Evolutionary conservation across 2,888 invertebrate genomes (phyloP).

Genomic region (Parthenolecanium corni): DNA sequence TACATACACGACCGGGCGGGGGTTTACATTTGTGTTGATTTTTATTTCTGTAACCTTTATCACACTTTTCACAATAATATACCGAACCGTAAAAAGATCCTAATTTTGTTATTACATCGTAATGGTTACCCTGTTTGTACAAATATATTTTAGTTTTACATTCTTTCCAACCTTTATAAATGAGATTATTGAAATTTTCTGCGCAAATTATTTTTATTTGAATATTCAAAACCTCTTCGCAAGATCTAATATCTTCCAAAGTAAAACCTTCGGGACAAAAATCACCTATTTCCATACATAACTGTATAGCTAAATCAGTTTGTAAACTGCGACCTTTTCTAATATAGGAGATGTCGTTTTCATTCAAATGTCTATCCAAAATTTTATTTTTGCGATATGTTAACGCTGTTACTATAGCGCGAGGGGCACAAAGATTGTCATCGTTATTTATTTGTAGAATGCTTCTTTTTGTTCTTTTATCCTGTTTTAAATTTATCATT

Average conservation of each 20-base stretch:
- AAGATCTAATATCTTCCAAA: constrained; percentile 18
- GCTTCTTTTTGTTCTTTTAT: constrained; percentile 8
- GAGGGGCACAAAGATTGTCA: constrained; percentile 15
- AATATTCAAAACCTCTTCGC: constrained; percentile 13
- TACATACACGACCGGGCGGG: background rate
- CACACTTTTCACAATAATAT: constrained; percentile 21
- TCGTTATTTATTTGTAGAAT: constrained; percentile 16
- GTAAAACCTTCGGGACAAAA: constrained; percentile 24
- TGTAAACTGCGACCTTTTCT: constrained; percentile 19
- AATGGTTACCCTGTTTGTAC: constrained; percentile 17
- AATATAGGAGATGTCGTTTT: background rate
- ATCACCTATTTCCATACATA: constrained; percentile 7
- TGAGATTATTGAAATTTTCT: constrained; percentile 18
- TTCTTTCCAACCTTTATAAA: constrained; percentile 21
- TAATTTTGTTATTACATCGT: constrained; percentile 15
- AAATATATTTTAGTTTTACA: constrained; percentile 5
- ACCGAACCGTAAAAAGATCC: background rate
- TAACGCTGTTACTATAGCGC: constrained; percentile 1
- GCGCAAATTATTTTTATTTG: constrained; percentile 22
- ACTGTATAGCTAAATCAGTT: constrained; percentile 4
- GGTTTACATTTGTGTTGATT: background rate
- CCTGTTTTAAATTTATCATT: constrained; percentile 14
- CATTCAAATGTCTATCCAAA: background rate
- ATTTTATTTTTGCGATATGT: constrained; percentile 7
- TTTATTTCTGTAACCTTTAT: constrained; percentile 16